Evolutionary conservation across 2,113 vertebrate species (phyloP).

Genomic region (Morone chrysops): DNA sequence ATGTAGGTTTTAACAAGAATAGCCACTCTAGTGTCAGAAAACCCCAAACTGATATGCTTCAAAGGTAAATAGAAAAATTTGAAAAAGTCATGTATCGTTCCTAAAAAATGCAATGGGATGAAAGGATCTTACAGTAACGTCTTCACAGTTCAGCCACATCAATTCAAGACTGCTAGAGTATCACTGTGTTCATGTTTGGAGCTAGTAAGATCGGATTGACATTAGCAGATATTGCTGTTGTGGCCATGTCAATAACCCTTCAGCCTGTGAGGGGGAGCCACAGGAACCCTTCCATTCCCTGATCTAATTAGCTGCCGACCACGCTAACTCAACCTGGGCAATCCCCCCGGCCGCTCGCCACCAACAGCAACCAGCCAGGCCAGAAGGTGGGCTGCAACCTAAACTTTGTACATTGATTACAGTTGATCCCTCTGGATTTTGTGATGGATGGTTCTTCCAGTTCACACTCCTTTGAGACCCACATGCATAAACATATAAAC

Average conservation of each 20-base stretch:
- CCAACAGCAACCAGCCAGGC: slow-evolving; percentile 59
- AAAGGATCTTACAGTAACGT: slow-evolving; percentile 15
- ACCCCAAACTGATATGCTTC: too few relatives aligned
- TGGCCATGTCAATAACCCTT: slow-evolving; percentile 76
- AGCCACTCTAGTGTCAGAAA: background rate
- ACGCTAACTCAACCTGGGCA: slow-evolving; percentile 60
- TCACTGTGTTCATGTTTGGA: slow-evolving; percentile 47
- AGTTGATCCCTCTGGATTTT: slow-evolving; percentile 74
- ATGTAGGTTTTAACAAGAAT: background rate
- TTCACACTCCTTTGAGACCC: slow-evolving; percentile 25
- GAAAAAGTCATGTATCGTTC: background rate
- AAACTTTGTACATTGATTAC: slow-evolving; percentile 82
- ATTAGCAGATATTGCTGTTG: slow-evolving; percentile 70
- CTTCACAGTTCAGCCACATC: slow-evolving; percentile 23
- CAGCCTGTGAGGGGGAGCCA: slow-evolving; percentile 50
- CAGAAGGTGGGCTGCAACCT: slow-evolving; percentile 71
- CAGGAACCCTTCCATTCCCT: slow-evolving; percentile 70
- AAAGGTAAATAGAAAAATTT: too few relatives aligned
- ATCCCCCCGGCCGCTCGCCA: slow-evolving; percentile 61
- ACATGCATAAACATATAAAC: slow-evolving; percentile 51
- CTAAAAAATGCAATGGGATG: background rate
- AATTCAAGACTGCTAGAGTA: slow-evolving; percentile 8
- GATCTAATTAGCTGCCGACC: slow-evolving; percentile 74
- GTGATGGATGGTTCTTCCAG: slow-evolving; percentile 57
- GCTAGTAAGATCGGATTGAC: slow-evolving; percentile 59